These are phyloP conservation scores for Euwallacea similis DNA, from an alignment of 1,140 invertebrate species.

Conservation along the genomic window DNA sequence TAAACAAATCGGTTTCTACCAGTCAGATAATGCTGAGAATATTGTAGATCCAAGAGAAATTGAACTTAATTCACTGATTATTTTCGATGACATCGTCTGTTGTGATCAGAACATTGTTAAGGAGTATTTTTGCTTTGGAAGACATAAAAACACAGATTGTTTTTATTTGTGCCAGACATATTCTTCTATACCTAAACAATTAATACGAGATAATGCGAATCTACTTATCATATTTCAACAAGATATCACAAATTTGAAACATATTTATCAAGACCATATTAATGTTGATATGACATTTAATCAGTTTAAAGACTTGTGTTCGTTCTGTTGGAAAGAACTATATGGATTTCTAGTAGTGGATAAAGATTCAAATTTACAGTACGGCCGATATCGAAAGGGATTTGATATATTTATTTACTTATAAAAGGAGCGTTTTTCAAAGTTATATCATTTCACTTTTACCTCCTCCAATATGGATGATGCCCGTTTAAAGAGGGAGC, in stretches of 20 bases:
- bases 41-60: constrained; percentile 40
- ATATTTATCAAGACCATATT: constrained; percentile 53
- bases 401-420: constrained; percentile 43
- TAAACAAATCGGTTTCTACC: constrained; percentile 44
- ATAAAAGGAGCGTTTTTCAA: constrained; percentile 22
- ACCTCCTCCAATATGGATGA: background rate
- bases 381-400: constrained; percentile 47
- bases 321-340: constrained; percentile 43
- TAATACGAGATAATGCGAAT: constrained; percentile 53
- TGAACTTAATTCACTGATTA: constrained; percentile 48
- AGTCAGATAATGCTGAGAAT: constrained; percentile 44
- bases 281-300: constrained; percentile 50
- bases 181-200: constrained; percentile 52
- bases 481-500: constrained; percentile 3
- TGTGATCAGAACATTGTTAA: constrained; percentile 50
- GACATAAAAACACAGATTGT: constrained; percentile 50
- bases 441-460: background rate
- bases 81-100: constrained; percentile 52
- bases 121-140: constrained; percentile 51
- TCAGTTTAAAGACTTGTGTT: constrained; percentile 48
- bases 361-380: constrained; percentile 45
- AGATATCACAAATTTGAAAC: constrained; percentile 53
- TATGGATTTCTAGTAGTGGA: constrained; percentile 48
- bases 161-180: constrained; percentile 53
- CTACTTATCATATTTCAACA: constrained; percentile 53